These are phyloP conservation scores for Clarias laeviceps DNA, from an alignment of 2,797 vertebrate genomes.

Conservation along the genomic window DNA sequence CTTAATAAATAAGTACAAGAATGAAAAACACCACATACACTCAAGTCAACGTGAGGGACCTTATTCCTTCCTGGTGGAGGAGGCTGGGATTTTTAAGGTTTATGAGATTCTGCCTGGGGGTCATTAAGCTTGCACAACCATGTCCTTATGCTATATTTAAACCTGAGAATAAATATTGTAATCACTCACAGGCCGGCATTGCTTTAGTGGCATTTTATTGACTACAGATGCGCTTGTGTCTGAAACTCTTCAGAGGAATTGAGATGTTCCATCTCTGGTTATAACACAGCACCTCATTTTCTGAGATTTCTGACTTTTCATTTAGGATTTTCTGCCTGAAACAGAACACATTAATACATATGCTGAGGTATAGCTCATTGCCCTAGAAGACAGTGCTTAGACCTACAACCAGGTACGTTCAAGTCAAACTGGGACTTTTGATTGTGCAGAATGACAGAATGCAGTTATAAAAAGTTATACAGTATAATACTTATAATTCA, in stretches of 20 bases:
- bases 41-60: background rate
- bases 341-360: background rate
- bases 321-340: background rate
- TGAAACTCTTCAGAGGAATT: conserved; percentile 26
- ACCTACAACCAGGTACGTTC: too few relatives aligned
- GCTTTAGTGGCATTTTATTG: conserved; percentile 32
- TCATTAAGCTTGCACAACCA: conserved; percentile 29
- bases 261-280: conserved; percentile 25
- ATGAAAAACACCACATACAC: background rate
- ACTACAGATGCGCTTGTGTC: conserved; percentile 42
- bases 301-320: background rate
- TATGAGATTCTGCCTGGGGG: conserved; percentile 18
- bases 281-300: conserved; percentile 20
- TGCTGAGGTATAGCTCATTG: background rate
- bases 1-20: background rate
- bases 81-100: conserved; percentile 1
- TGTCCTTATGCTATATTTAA: conserved; percentile 35
- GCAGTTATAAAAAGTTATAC: too few relatives aligned
- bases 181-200: conserved; percentile 26
- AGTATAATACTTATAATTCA: too few relatives aligned
- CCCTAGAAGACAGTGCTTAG: background rate
- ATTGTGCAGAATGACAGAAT: too few relatives aligned
- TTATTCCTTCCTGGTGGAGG: background rate
- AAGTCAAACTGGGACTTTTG: too few relatives aligned
- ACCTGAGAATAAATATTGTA: conserved; percentile 36